These are phyloP conservation scores for Onychomys torridus DNA, from an alignment of 2,797 vertebrate species.

Conservation along the genomic window DNA sequence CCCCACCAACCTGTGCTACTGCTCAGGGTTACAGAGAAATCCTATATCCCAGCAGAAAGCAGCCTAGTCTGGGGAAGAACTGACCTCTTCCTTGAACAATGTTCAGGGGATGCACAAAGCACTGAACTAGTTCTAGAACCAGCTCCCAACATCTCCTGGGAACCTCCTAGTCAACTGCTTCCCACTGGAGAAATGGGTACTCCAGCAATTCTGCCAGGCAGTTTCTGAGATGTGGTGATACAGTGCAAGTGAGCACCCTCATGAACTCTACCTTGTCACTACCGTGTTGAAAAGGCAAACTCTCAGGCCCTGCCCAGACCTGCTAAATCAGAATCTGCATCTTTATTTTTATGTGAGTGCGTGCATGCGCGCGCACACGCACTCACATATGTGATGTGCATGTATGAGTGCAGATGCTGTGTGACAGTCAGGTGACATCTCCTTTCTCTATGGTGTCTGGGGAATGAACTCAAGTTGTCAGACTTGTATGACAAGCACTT, in stretches of 20 bases:
- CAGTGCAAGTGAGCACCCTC: neutral
- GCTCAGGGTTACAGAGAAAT: constrained; percentile 35
- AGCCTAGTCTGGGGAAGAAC: neutral
- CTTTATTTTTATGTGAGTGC: neutral
- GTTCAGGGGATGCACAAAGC: neutral
- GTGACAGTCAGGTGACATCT: neutral
- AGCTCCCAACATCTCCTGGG: neutral
- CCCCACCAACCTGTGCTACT: neutral
- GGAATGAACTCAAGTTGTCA: neutral
- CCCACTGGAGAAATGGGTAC: constrained; percentile 17
- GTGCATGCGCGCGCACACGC: neutral
- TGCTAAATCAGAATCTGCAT: neutral
- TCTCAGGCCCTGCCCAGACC: neutral
- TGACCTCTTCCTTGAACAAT: neutral
- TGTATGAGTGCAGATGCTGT: neutral
- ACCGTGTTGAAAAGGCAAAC: neutral
- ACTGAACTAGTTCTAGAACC: neutral
- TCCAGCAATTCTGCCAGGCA: neutral
- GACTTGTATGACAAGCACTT: neutral
- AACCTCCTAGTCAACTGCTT: neutral
- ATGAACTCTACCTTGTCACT: neutral
- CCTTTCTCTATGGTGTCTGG: neutral
- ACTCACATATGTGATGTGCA: neutral
- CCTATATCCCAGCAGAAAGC: neutral
- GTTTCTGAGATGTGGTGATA: neutral